These are phyloP conservation scores for Synanthedon myopaeformis DNA, from an alignment of 2,888 invertebrate species.

Conservation along the genomic window DNA sequence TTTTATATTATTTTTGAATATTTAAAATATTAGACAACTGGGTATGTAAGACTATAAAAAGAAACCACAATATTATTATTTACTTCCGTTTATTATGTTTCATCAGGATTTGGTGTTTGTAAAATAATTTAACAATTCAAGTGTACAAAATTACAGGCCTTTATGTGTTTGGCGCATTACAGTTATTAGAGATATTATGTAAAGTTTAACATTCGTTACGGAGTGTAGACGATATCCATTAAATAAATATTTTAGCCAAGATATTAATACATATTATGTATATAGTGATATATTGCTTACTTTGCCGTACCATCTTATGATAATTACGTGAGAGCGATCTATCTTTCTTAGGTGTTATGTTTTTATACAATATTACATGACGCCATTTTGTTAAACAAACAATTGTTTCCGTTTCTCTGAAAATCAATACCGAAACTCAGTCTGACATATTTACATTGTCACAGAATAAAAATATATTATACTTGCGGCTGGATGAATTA, in stretches of 20 bases:
- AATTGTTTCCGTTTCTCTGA: slow-evolving; percentile 7
- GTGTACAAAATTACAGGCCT: slow-evolving; percentile 67
- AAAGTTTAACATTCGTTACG: slow-evolving; percentile 3
- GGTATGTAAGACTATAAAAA: slow-evolving; percentile 8
- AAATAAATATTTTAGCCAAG: slow-evolving; percentile 39
- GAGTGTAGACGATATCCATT: slow-evolving; percentile 39
- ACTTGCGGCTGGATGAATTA: neutral
- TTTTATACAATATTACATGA: slow-evolving; percentile 8
- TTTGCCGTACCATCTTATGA: slow-evolving; percentile 45
- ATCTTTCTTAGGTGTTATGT: slow-evolving; percentile 27
- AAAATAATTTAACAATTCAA: slow-evolving; percentile 57
- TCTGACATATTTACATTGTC: neutral
- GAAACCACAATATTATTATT: slow-evolving; percentile 31
- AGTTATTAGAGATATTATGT: slow-evolving; percentile 3
- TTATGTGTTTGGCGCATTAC: slow-evolving; percentile 47
- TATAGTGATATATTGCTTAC: slow-evolving; percentile 46
- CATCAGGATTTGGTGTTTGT: slow-evolving; percentile 46
- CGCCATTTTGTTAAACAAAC: slow-evolving; percentile 7
- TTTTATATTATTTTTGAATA: too few relatives aligned
- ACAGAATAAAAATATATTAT: neutral
- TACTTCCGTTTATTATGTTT: slow-evolving; percentile 42
- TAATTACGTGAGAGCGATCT: slow-evolving; percentile 28
- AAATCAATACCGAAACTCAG: neutral
- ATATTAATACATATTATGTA: slow-evolving; percentile 21
- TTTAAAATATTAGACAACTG: too few relatives aligned